Evolutionary conservation across 2,113 vertebrate species (phyloP).

Genomic region (Propithecus coquereli): DNA sequence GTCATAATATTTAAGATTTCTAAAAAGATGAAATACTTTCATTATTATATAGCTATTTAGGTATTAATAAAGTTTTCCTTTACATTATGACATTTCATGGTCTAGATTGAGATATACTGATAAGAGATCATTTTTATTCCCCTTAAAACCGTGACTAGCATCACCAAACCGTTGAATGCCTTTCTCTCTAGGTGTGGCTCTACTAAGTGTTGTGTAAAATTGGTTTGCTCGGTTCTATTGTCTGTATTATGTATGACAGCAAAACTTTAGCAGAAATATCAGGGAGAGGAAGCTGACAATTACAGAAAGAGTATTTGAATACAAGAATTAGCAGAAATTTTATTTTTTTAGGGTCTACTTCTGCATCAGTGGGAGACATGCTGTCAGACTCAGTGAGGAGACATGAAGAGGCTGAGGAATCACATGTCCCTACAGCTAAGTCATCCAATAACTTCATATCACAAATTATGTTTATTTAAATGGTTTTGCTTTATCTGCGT

Average conservation of each 20-base stretch:
- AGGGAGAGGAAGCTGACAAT: neutral
- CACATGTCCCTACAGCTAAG: neutral
- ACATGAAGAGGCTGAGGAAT: fast-evolving
- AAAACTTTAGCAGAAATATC: neutral
- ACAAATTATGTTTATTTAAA: neutral
- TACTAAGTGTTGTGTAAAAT: neutral
- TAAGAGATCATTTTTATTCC: neutral
- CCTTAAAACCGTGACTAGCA: fast-evolving
- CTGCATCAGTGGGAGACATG: neutral
- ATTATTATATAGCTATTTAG: neutral
- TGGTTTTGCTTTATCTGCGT: neutral
- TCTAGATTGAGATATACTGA: neutral
- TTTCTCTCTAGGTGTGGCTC: neutral
- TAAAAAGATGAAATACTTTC: neutral
- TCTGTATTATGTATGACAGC: neutral
- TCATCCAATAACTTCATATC: neutral
- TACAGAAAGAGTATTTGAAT: neutral
- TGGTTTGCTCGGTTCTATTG: neutral
- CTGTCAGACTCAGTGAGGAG: neutral
- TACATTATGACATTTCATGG: neutral
- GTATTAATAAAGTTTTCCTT: neutral
- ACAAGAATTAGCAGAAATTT: neutral
- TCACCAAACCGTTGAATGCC: neutral
- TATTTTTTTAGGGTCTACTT: neutral
- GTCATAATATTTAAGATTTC: neutral